A percentile compares a stretch with the other conserved stretches of the same genome.
Evolutionary conservation across 2,888 invertebrate species (phyloP).

Genomic region (Hypolimnas misippus): DNA sequence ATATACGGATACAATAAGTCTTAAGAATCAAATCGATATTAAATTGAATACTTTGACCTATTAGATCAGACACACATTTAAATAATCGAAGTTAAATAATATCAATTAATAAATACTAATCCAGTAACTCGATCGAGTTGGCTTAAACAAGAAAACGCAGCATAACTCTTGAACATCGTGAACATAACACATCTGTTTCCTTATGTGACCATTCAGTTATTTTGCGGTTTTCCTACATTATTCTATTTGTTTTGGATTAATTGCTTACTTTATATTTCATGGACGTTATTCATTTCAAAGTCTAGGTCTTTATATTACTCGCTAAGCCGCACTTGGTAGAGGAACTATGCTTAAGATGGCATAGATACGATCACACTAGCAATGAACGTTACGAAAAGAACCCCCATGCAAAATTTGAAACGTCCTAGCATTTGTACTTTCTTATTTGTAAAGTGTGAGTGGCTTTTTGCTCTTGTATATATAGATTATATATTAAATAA

Average conservation of each 20-base stretch:
- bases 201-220: slow-evolving; percentile 7
- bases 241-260: slow-evolving; percentile 23
- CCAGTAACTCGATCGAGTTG: not conserved
- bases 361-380: too few species aligned
- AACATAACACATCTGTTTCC: slow-evolving; percentile 7
- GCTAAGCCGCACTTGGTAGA: too few species aligned
- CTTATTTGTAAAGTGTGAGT: too few species aligned
- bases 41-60: not conserved
- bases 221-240: slow-evolving; percentile 27
- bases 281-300: not conserved
- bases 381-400: too few species aligned
- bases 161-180: not conserved
- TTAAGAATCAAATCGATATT: too few species aligned
- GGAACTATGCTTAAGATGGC: too few species aligned
- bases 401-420: too few species aligned
- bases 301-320: not conserved
- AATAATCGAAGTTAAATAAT: not conserved
- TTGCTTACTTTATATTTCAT: slow-evolving; percentile 2
- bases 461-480: too few species aligned
- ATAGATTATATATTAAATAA: too few species aligned
- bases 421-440: too few species aligned
- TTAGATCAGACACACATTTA: not conserved
- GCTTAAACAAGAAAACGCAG: not conserved
- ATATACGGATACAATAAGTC: too few species aligned
- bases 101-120: not conserved